Evolutionary conservation across 2,888 invertebrate species (phyloP), one percentile per base, ranked within the genome.

Genomic region (Nomada fabriciana): DNA sequence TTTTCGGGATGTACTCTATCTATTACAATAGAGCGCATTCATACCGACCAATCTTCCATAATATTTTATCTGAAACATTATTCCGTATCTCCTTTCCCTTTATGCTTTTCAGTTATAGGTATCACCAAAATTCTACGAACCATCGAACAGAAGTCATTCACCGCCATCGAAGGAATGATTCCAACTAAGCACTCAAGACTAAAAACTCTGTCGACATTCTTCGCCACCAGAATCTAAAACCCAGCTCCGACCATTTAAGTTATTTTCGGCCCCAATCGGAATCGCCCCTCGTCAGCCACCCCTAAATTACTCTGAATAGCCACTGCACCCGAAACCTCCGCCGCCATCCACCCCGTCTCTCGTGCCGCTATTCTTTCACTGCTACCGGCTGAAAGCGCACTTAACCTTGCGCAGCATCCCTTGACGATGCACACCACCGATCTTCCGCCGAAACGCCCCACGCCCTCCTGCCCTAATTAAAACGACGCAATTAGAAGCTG

Each of bases 1-100:
- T 61, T 69, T 29, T 57, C 52, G 52, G 25, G 53, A 64, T 76
- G 69, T 69, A n/a, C 63, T 64, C 20, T 52, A n/a, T 10, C 57
- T 36, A 36, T 60, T 25, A 60, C 65, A 76, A 71, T 61, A n/a
- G 52, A 20, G n/a, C 23, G 47, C 36, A 29, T 60, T 60, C 36
- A 47, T 13, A n/a, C 47, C 4, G 60, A 67, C 77, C 47, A 67
- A 71, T 77, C 61, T 63, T 43, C 52, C 43, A 43, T 20, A 29
- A 60, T 36, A 61, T 53, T 59, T 43, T n/a, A 29, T 76, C 23
- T 55, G 20, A 47, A 68, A 68, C 43, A 61, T 55, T 47, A 29
- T 61, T 25, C 60, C 20, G 47, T 47, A 29, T 20, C 55, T 23
- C 9, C 18, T 11, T 29, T 20, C 18, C 42, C 43, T 20, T 29